phyloP scores from a whole-genome alignment of 2,888 invertebrate species.

The Eupeodes luniger region DNA sequence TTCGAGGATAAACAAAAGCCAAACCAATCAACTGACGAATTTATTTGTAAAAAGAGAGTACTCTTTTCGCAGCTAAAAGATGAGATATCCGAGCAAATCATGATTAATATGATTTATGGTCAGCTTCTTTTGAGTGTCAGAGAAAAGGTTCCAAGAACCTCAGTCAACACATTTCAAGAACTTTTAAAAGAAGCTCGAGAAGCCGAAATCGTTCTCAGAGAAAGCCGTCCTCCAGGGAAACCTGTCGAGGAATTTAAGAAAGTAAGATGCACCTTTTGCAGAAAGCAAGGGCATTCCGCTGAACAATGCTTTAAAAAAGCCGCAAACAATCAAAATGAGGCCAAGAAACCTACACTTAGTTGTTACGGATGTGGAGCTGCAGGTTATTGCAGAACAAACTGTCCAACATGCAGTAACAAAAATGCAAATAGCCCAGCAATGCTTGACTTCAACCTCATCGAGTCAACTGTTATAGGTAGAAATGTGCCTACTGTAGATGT shows the following conservation, averaged over 20 bases:
- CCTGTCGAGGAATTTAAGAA: conserved; percentile 12
- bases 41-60: neutral
- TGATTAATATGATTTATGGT: neutral
- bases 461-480: conserved; percentile 24
- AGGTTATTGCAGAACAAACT: conserved; percentile 43
- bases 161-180: neutral
- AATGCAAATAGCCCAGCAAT: conserved; percentile 32
- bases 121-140: neutral
- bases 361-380: conserved; percentile 34
- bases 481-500: conserved; percentile 28
- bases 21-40: too few species aligned
- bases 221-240: conserved; percentile 1
- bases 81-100: conserved; percentile 8
- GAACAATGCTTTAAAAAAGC: neutral
- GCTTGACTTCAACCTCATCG: conserved; percentile 40
- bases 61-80: neutral
- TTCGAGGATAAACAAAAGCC: too few species aligned
- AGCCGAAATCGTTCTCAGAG: conserved; percentile 4
- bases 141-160: conserved; percentile 3
- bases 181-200: neutral
- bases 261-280: conserved; percentile 10
- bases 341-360: neutral
- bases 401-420: conserved; percentile 38
- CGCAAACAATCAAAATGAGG: too few species aligned
- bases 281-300: neutral